These are phyloP conservation scores for Mimumesa dahlbomi DNA, from an alignment of 2,888 invertebrate genomes.

Conservation along the genomic window DNA sequence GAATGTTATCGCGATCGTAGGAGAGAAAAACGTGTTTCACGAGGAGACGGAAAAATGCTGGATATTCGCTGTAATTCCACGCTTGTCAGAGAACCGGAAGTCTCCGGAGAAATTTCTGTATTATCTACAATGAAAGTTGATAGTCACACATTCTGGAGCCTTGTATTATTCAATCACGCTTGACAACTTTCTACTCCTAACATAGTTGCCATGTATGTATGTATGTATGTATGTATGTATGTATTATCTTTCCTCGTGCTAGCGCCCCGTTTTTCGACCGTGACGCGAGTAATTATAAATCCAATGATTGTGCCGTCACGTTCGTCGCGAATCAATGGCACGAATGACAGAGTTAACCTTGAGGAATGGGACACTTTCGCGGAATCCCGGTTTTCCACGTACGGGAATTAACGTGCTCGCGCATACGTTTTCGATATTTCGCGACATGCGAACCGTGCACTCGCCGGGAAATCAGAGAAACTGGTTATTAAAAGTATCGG, in stretches of 20 bases:
- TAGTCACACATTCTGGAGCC: neutral
- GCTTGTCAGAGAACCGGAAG: too few relatives aligned
- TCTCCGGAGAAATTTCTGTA: neutral
- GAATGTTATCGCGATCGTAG: too few relatives aligned
- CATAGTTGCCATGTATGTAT: neutral
- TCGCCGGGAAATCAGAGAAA: conserved; percentile 49
- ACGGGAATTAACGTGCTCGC: neutral
- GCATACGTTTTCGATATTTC: conserved; percentile 4
- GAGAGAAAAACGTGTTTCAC: neutral
- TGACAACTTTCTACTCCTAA: conserved; percentile 12
- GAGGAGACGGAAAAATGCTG: neutral
- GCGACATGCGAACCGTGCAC: conserved; percentile 2
- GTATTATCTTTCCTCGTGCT: neutral
- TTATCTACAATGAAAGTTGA: conserved; percentile 10
- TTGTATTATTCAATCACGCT: conserved; percentile 3
- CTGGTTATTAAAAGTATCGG: conserved; percentile 43
- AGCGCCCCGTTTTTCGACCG: neutral
- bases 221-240: too few relatives aligned
- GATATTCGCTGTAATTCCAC: too few relatives aligned
- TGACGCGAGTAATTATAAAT: neutral
- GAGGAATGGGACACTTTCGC: neutral
- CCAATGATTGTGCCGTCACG: too few relatives aligned
- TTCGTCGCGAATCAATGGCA: too few relatives aligned
- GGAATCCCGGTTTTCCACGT: conserved; percentile 7
- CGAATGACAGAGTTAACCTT: neutral